Base-by-base conservation (phyloP, 2,888 invertebrate species). In the Rambutsinella grinnellia region DNA sequence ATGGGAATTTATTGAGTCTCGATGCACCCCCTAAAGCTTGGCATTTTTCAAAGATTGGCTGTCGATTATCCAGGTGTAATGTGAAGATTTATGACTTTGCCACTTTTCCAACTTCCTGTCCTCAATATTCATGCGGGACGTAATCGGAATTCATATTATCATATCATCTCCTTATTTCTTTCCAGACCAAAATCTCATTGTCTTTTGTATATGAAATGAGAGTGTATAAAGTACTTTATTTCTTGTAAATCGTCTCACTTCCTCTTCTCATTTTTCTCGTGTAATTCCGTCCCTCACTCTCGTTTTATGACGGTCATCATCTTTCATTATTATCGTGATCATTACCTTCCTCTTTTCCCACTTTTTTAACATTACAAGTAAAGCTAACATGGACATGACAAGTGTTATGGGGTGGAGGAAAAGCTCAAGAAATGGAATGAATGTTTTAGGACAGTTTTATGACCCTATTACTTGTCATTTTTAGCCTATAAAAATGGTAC, bases 281-380 rank as follows among this genome's bases (percentile, higher is more conserved):
- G 26, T 51, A 27, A 27, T 53, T 65, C 53, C 21, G 60, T 21
- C 36, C 19, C 54, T 49, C 17, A 19, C 36, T 60, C 60, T 13
- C 13, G 27, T 63, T 72, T 72, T 72, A 72, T 72, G 66, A 54
- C 47, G 66, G 72, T 72, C 72, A 72, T 72, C 72, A 72, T 66
- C 66, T 66, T 72, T 72, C 72, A 66, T 66, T 72, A 72, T 72
- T 72, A 63, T 63, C 54, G 62, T 47, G 53, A 36, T 68, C 62
- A 47, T 58, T 54, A 53, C 53, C 28, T 53, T 28, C n/a, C 19
- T 49, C n/a, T 49, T 44, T 10, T 49, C 26, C 53, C 26, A 36
- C 36, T 36, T 36, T 36, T 36, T 36, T n/a, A n/a, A 36, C 36
- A 36, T 36, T 36, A 36, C 36, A 36, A 36, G 36, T 36, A 36